A percentile compares a stretch with the other conserved stretches of the same genome.
Evolutionary conservation across 2,888 invertebrate genomes (phyloP).

Genomic region (Spodoptera picta): DNA sequence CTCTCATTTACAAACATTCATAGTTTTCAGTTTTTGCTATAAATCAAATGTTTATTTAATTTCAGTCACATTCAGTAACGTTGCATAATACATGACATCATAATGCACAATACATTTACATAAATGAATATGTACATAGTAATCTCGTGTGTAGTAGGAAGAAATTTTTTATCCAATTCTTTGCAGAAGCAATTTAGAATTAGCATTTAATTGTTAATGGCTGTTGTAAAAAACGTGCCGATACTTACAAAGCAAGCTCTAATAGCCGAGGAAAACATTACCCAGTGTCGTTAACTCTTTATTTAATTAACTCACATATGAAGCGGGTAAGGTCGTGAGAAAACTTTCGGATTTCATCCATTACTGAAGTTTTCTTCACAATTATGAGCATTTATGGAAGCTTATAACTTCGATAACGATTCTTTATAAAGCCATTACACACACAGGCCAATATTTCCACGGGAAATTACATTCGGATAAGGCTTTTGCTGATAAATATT

Average conservation of each 20-base stretch:
- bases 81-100: conserved; percentile 37
- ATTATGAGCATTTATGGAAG: conserved; percentile 15
- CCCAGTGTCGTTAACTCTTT: conserved; percentile 51
- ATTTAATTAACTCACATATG: conserved; percentile 52
- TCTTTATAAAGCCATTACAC: conserved; percentile 21
- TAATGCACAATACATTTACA: conserved; percentile 45
- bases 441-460: conserved; percentile 2
- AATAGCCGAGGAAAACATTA: conserved; percentile 42
- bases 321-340: conserved; percentile 54
- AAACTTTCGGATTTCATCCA: conserved; percentile 56
- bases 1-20: too few species aligned
- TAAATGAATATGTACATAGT: conserved; percentile 50
- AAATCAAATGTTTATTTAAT: not conserved
- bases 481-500: conserved; percentile 4
- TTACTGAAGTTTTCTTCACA: conserved; percentile 35
- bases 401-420: conserved; percentile 14
- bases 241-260: conserved; percentile 34
- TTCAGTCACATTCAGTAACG: conserved; percentile 23
- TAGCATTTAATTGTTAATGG: conserved; percentile 52
- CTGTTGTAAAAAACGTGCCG: conserved; percentile 40
- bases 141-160: conserved; percentile 38
- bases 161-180: conserved; percentile 34
- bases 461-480: conserved; percentile 2
- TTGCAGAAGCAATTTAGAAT: conserved; percentile 49
- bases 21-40: too few species aligned